Conservation (phyloP, 2,797 vertebrate genomes). For the Potorous gilbertii region DNA sequence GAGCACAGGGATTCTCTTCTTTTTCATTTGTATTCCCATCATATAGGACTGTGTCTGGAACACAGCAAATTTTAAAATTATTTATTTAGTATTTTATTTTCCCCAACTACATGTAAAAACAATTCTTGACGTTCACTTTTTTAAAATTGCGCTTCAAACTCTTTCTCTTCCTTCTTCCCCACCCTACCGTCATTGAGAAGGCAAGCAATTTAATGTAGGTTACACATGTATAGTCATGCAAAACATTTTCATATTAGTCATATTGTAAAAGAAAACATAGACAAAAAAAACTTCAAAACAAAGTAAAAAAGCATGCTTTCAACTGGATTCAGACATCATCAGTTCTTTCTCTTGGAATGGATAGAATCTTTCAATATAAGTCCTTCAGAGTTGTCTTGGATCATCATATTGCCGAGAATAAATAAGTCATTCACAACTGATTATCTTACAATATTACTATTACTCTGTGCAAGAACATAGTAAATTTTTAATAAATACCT, state of each 20-base stretch:
- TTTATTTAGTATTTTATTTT: background rate
- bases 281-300: too few relatives aligned
- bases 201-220: background rate
- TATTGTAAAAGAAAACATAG: background rate
- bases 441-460: too few relatives aligned
- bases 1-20: background rate
- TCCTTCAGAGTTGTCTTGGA: too few relatives aligned
- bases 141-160: background rate
- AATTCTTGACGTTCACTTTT: background rate
- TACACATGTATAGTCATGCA: background rate
- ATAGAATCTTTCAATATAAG: too few relatives aligned
- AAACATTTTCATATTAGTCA: background rate
- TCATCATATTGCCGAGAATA: too few relatives aligned
- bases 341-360: too few relatives aligned
- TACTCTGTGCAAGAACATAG: too few relatives aligned
- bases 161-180: background rate
- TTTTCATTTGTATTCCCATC: background rate
- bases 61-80: background rate
- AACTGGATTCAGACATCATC: background rate
- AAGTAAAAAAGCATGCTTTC: background rate
- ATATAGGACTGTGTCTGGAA: background rate
- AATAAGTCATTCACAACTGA: too few relatives aligned
- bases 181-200: background rate
- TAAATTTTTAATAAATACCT: too few relatives aligned
- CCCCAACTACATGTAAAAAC: background rate